These are phyloP conservation scores for Cabera pusaria DNA, from an alignment of 2,888 invertebrate genomes.

Conservation along the genomic window DNA sequence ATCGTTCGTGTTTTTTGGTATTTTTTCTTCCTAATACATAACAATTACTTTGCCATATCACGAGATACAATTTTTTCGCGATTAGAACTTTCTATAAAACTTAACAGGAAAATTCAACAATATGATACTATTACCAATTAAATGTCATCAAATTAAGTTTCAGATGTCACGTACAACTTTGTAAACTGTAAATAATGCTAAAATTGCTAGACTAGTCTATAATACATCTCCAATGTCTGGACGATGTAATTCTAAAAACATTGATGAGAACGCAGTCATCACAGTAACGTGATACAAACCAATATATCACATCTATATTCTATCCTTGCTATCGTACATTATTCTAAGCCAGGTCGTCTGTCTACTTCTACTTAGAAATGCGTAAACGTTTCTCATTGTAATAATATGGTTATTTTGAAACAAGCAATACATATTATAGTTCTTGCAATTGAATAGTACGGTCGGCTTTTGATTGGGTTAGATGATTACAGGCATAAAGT, in stretches of 20 bases:
- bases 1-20: not conserved
- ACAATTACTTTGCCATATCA: no score
- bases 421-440: not conserved
- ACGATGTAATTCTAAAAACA: conserved; percentile 31
- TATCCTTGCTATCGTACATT: conserved; percentile 13
- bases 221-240: conserved; percentile 30
- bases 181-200: conserved; percentile 23
- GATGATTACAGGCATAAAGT: no score
- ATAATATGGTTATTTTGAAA: conserved; percentile 1
- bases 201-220: conserved; percentile 45
- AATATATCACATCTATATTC: conserved; percentile 25
- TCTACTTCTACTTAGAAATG: conserved; percentile 10
- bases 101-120: no score
- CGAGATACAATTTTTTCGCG: no score
- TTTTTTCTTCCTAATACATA: no score
- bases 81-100: no score
- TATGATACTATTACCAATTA: no score
- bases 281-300: conserved; percentile 33
- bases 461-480: no score
- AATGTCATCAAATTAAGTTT: no score
- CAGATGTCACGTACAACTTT: conserved; percentile 3
- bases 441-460: no score
- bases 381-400: no score
- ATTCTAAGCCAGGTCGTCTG: conserved; percentile 25
- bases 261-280: conserved; percentile 47